Conservation (phyloP, 2,113 vertebrate genomes). For the Ctenodactylus gundi region DNA sequence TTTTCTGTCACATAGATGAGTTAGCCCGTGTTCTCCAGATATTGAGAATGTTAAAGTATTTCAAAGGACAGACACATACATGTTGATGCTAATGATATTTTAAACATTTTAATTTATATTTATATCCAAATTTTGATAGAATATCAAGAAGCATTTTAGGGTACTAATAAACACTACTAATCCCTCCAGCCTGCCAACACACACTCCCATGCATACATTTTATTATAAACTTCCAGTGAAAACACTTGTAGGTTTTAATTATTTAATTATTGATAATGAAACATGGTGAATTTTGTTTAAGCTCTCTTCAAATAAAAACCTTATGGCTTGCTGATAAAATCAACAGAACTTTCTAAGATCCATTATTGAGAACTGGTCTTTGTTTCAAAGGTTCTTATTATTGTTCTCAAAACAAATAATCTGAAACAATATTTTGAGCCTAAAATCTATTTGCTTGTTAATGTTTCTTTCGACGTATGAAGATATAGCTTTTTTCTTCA, state of each 20-base stretch:
- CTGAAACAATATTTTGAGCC: constrained; percentile 16
- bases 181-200: neutral
- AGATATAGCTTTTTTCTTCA: constrained; percentile 36
- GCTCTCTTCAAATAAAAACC: neutral
- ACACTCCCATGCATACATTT: neutral
- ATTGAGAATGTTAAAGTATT: neutral
- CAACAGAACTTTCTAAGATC: neutral
- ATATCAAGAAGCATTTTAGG: neutral
- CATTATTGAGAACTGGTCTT: constrained; percentile 18
- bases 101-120: neutral
- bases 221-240: neutral
- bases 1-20: neutral
- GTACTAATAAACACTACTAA: neutral
- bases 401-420: constrained; percentile 28
- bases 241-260: neutral
- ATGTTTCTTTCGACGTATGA: constrained; percentile 43
- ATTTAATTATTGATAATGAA: neutral
- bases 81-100: neutral
- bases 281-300: neutral
- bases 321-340: constrained; percentile 26
- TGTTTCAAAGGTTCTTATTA: constrained; percentile 9
- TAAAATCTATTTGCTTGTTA: constrained; percentile 38
- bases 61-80: neutral
- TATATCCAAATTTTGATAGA: constrained; percentile 14
- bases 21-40: constrained; percentile 5